Base-by-base conservation (phyloP, 2,113 vertebrate genomes). In the Calidris pygmaea region DNA sequence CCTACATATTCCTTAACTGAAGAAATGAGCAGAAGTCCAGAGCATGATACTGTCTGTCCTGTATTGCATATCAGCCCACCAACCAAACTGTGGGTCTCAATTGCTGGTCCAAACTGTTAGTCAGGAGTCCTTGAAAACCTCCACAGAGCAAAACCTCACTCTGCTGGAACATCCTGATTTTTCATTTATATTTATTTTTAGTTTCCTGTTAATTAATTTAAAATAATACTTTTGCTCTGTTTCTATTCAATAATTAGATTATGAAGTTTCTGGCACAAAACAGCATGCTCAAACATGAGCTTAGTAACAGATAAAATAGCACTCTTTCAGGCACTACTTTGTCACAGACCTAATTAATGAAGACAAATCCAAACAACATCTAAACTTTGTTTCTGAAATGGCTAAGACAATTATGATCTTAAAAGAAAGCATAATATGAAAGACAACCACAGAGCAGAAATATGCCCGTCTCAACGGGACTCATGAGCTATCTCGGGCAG, bases 331-430 rank as follows among this genome's bases (percentile, higher is more conserved):
- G 94, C 91, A 85, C 47, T 39, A 18, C 63, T 96, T 95, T 95
- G 85, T 86, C 6, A 1, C 53, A 82, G 75, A 68, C 68, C 79
- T 93, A 68, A 94, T 67, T 86, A 93, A 94, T 62, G 52, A 85
- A 88, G 91, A 87, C 74, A 91, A 93, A 94, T 88, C 76, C 84
- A 93, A 95, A 82, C 39, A 81, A 62, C 76, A 93, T 68, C 67
- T 73, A 77, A 77, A 66, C 43, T 68, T 75, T 12, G 32, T 85
- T 56, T 68, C 66, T 60, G 35, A 87, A 79, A 82, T 45, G 53
- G 75, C 75, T 83, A 62, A 63, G 74, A 59, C 52, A 15, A 87
- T 55, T 63, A 43, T 2, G 4, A 16, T 55, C 68, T 53, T 83
- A 60, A 77, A 90, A 89, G 53, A 67, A 87, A 76, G 26, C 35